These are phyloP conservation scores for Mesitornis unicolor DNA, from an alignment of 2,113 vertebrate species.

Conservation along the genomic window DNA sequence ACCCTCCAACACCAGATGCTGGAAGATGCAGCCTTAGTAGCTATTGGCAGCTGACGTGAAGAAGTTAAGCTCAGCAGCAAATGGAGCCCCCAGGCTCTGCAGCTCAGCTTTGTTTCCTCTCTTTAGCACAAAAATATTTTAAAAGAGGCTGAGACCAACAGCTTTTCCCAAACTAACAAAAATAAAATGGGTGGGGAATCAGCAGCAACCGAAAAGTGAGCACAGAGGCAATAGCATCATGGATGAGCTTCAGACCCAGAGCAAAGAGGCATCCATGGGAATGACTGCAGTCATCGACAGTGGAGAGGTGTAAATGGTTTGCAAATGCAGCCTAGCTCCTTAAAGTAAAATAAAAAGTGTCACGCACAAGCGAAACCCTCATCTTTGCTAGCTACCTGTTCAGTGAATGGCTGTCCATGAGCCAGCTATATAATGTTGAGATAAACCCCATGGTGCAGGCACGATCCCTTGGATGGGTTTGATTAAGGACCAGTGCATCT, in stretches of 20 bases:
- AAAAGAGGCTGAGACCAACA: constrained; percentile 16
- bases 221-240: background rate
- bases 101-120: background rate
- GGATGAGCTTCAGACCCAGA: background rate
- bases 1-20: background rate
- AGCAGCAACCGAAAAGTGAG: background rate
- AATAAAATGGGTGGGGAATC: background rate
- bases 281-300: background rate
- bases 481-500: background rate
- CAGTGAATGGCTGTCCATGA: background rate
- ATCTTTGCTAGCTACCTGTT: background rate
- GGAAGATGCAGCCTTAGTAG: background rate
- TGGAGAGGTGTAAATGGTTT: background rate
- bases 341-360: background rate
- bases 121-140: constrained; percentile 14
- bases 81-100: background rate
- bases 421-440: background rate
- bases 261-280: background rate
- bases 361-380: background rate
- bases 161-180: background rate
- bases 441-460: background rate
- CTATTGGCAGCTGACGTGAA: constrained; percentile 13
- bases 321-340: background rate
- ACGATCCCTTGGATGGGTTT: background rate
- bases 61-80: background rate